A percentile compares a stretch with the other conserved stretches of the same genome.
Conservation (phyloP, 1,140 invertebrate genomes). For the Belonocnema kinseyi region DNA sequence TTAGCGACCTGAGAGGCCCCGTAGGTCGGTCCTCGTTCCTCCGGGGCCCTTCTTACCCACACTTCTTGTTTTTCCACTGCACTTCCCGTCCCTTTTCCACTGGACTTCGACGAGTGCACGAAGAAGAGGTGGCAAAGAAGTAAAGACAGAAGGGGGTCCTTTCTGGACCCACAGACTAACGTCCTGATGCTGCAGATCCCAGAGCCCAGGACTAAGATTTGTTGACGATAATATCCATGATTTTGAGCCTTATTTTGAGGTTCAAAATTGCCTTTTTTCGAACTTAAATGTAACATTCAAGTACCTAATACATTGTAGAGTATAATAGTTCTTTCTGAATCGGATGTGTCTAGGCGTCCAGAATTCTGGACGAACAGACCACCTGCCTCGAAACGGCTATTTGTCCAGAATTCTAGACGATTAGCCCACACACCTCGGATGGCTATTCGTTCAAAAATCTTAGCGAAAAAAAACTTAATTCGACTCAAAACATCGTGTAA, state of each 20-base stretch:
- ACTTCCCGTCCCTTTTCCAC: constrained; percentile 44
- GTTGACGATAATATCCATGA: not conserved
- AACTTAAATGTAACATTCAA: not conserved
- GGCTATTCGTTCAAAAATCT: no score
- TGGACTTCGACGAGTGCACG: constrained; percentile 24
- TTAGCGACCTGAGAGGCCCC: constrained; percentile 31
- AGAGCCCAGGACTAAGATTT: not conserved
- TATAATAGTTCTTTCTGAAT: no score
- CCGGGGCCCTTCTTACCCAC: constrained; percentile 14
- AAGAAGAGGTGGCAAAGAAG: constrained; percentile 30
- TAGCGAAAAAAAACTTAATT: no score
- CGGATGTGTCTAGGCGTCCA: no score
- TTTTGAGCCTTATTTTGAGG: not conserved
- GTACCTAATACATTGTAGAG: no score
- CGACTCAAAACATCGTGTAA: no score
- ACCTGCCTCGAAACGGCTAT: no score
- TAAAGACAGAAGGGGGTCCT: constrained; percentile 36
- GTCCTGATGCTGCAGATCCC: not conserved
- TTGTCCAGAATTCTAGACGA: no score
- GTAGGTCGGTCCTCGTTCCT: constrained; percentile 3
- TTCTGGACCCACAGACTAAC: constrained; percentile 9
- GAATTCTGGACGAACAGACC: no score
- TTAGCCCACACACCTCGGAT: no score
- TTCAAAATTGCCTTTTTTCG: not conserved
- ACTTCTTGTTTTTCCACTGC: constrained; percentile 38